These are phyloP conservation scores for Megaceryle torquata DNA, from an alignment of 2,113 vertebrate species.

Conservation along the genomic window DNA sequence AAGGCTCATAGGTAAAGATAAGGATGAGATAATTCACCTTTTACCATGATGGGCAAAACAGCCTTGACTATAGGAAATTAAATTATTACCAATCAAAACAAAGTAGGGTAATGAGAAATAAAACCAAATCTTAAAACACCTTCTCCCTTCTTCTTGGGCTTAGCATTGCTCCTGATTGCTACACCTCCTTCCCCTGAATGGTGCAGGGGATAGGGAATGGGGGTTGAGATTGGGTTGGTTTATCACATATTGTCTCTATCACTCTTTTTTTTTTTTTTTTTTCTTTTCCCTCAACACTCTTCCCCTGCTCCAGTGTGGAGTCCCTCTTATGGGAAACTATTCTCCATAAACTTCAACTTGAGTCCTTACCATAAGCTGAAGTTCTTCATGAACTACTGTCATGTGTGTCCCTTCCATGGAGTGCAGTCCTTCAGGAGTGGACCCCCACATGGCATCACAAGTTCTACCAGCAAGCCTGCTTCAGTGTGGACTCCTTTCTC, in stretches of 20 bases:
- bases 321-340: background rate
- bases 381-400: background rate
- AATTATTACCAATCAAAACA: background rate
- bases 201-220: background rate
- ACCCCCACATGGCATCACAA: too few relatives aligned
- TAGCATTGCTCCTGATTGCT: background rate
- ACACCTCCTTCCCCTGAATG: background rate
- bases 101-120: background rate
- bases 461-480: background rate
- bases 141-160: background rate
- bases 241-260: background rate
- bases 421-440: background rate
- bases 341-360: rapidly evolving
- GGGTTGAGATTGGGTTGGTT: background rate
- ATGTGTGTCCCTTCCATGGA: background rate
- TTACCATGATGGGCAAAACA: background rate
- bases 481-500: background rate
- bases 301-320: background rate
- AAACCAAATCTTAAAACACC: background rate
- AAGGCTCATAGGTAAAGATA: rapidly evolving
- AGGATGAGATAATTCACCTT: background rate
- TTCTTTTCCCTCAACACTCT: background rate
- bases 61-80: background rate
- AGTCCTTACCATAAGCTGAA: background rate
- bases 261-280: background rate